Base-by-base conservation (phyloP, 2,888 invertebrate species). In the Sarcophaga carnaria region DNA sequence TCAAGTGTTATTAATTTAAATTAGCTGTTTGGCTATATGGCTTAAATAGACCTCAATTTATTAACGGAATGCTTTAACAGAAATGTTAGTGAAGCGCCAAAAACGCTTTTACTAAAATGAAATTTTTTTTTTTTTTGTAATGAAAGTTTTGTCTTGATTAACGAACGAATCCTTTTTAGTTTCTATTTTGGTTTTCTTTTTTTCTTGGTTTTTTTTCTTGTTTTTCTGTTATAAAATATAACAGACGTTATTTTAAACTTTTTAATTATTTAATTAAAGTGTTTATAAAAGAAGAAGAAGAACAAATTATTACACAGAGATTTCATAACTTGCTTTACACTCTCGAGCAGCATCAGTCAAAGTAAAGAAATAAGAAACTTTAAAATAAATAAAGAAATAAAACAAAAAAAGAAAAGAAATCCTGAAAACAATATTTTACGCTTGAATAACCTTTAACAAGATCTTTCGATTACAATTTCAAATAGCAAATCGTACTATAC, bases 1-100 rank as follows among this genome's bases (percentile, higher is more conserved):
- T 80, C 78, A 81, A 87, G 83, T 87, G 86, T 83, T 78, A 70
- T 67, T 87, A 87, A 87, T 87, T 83, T 83, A 83, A 80, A 87
- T 87, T 87, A 87, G 86, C 81, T 87, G 78, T 63, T 80, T 17
- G 54, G 12, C 54, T 54, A 54, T 54, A 17, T 54, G 75, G 78
- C 86, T 70, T 70, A 75, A 87, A 78, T 54, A 75, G 66, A 54
- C 62, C 60, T 67, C 74, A 80, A 80, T 37, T 83, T 81, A 47
- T 78, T 76, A 54, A 17, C 12, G 70, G 75, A 47, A 47, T 66
- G 47, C 47, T 59, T 76, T 47, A 6, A 5, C 5, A 49, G 22
- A 37, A 27, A 47, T n/a, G 5, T 25, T 37, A n/a, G 80, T 49
- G 49, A 75, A 74, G 77, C 78, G 47, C 54, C 74, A 80, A 59